These are phyloP conservation scores for Ethmia dodecea DNA, from an alignment of 2,888 invertebrate genomes.

Conservation along the genomic window DNA sequence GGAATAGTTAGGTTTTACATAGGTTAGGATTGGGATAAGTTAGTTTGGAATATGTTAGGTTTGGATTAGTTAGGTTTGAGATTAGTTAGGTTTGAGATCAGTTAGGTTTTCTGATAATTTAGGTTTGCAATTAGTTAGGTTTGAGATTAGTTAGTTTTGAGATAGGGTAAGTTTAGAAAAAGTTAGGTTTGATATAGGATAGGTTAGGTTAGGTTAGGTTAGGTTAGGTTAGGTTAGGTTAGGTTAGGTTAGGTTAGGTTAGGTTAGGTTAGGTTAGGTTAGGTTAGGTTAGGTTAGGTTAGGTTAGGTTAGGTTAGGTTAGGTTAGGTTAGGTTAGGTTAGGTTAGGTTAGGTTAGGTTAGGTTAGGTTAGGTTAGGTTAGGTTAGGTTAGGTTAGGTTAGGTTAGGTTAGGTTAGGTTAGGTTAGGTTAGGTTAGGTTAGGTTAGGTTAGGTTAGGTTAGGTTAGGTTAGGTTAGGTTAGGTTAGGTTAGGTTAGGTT, in stretches of 20 bases:
- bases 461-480: constrained; percentile 20
- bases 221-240: neutral
- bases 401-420: constrained; percentile 14
- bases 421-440: constrained; percentile 21
- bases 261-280: constrained; percentile 1
- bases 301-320: constrained; percentile 11
- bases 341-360: constrained; percentile 11
- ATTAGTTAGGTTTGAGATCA: neutral
- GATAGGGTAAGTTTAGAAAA: neutral
- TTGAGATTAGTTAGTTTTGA: constrained; percentile 6
- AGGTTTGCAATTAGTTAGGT: neutral
- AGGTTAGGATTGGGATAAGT: constrained; percentile 8
- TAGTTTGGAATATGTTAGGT: neutral
- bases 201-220: neutral
- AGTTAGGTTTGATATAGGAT: constrained; percentile 1
- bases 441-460: constrained; percentile 22
- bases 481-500: constrained; percentile 19
- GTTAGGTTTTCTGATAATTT: neutral
- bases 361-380: constrained; percentile 11
- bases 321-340: constrained; percentile 11
- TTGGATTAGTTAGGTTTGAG: neutral
- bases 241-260: constrained; percentile 10
- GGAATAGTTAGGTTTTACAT: constrained; percentile 11
- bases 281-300: constrained; percentile 1
- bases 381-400: constrained; percentile 12